phyloP scores from a whole-genome alignment of 2,888 invertebrate species.

The Metellina segmentata region DNA sequence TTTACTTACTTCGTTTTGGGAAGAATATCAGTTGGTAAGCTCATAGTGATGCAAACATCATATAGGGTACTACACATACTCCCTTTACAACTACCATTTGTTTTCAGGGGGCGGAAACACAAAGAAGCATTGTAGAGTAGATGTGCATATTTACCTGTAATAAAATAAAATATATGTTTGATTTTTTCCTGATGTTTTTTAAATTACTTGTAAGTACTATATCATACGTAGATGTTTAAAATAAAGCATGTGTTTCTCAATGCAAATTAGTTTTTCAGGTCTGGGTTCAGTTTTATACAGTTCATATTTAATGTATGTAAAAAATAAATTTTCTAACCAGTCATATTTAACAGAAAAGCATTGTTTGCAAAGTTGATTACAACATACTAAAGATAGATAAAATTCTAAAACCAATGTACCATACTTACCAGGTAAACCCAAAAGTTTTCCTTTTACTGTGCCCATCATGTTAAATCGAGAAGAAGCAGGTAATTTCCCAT shows the following conservation, averaged over 20 bases:
- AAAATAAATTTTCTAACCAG: too few species aligned
- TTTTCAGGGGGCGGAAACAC: constrained; percentile 31
- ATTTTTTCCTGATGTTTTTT: not conserved
- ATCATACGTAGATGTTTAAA: not conserved
- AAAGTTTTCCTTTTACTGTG: constrained; percentile 58
- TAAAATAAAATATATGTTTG: not conserved
- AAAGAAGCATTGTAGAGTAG: constrained; percentile 58
- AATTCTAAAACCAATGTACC: not conserved
- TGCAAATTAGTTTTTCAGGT: not conserved
- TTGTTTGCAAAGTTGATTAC: not conserved
- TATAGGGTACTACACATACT: constrained; percentile 44
- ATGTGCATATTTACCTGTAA: constrained; percentile 61
- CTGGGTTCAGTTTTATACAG: too few species aligned
- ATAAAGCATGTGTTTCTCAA: not conserved
- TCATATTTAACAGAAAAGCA: too few species aligned
- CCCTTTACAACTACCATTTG: constrained; percentile 39
- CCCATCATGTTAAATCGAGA: constrained; percentile 45
- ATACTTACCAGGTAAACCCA: constrained; percentile 65
- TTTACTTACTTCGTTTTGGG: constrained; percentile 64
- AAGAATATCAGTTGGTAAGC: constrained; percentile 47
- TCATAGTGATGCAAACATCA: constrained; percentile 67
- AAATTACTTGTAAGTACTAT: too few species aligned
- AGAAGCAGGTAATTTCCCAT: constrained; percentile 30
- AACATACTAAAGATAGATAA: not conserved
- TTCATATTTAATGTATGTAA: too few species aligned